A percentile compares a stretch with the other conserved stretches of the same genome.
Evolutionary conservation across 2,888 invertebrate genomes (phyloP).

Genomic region (Perizoma flavofasciatum): DNA sequence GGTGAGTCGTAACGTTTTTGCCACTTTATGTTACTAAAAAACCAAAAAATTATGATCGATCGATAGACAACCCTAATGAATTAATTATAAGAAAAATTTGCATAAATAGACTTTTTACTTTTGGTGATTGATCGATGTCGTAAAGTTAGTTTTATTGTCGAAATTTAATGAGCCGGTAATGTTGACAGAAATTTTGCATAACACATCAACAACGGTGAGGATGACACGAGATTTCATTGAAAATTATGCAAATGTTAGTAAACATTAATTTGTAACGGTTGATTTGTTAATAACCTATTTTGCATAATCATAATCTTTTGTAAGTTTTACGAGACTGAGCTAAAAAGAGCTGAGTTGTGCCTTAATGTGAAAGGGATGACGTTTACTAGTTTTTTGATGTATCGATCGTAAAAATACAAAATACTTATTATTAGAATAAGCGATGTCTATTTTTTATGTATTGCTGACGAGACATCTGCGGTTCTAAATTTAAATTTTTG

Average conservation of each 20-base stretch:
- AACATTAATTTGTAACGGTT: conserved; percentile 83
- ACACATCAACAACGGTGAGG: conserved; percentile 45
- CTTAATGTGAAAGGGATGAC: conserved; percentile 66
- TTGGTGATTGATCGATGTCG: conserved; percentile 75
- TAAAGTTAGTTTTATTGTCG: conserved; percentile 60
- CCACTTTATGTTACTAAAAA: no score
- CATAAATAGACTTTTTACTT: conserved; percentile 57
- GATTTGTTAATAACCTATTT: conserved; percentile 79
- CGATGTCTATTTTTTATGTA: conserved; percentile 30
- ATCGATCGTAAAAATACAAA: conserved; percentile 68
- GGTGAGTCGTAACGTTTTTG: no score
- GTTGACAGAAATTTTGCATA: conserved; percentile 57
- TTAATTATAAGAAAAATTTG: conserved; percentile 67
- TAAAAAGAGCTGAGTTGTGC: conserved; percentile 36
- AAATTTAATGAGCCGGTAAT: conserved; percentile 65
- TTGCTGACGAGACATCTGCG: conserved; percentile 59
- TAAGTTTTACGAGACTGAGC: conserved; percentile 39
- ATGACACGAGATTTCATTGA: conserved; percentile 76
- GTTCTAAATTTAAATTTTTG: conserved; percentile 43
- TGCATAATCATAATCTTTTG: conserved; percentile 65
- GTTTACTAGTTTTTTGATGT: conserved; percentile 71
- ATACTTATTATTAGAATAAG: conserved; percentile 54
- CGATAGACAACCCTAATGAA: conserved; percentile 65
- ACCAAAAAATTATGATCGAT: conserved; percentile 55
- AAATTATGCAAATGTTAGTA: conserved; percentile 76